Percentiles rank a stretch among this genome's conserved stretches.
phyloP scores from a whole-genome alignment of 1,140 invertebrate genomes.

The Drosophila ambigua region DNA sequence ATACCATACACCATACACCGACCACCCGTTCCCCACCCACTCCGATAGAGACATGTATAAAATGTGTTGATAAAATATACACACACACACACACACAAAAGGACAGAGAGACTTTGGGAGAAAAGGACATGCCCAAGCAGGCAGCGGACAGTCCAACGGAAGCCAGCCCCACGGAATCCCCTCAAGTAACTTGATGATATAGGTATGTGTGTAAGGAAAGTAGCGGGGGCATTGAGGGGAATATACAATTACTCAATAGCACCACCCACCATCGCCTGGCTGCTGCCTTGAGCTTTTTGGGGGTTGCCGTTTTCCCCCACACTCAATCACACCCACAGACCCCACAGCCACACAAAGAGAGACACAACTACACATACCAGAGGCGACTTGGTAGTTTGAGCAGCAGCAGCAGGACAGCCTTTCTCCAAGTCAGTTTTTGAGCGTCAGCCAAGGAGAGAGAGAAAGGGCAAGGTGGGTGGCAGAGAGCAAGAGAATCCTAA shows the following conservation, averaged over 20 bases:
- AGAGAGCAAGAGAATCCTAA: constrained; percentile 18
- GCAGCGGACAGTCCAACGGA: constrained; percentile 66
- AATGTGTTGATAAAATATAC: constrained; percentile 61
- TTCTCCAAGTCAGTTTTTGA: constrained; percentile 60
- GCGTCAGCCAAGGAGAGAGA: constrained; percentile 30
- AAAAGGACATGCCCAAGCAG: constrained; percentile 77
- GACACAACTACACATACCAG: constrained; percentile 46
- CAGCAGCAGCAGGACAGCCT: constrained; percentile 25
- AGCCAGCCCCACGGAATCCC: constrained; percentile 31
- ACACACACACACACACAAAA: constrained; percentile 22
- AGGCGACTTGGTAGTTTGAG: constrained; percentile 62
- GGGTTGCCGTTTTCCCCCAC: constrained; percentile 49
- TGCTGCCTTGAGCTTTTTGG: constrained; percentile 66
- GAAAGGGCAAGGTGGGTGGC: constrained; percentile 10
- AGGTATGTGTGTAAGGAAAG: constrained; percentile 56
- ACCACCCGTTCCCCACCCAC: constrained; percentile 5
- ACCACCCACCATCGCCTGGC: constrained; percentile 26
- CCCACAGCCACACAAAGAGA: constrained; percentile 28
- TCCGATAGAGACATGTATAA: constrained; percentile 61
- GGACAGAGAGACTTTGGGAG: constrained; percentile 23
- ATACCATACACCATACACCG: constrained; percentile 4
- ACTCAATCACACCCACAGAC: constrained; percentile 21
- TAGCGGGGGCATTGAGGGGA: constrained; percentile 10
- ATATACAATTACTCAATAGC: constrained; percentile 80
- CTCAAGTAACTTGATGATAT: constrained; percentile 76